Percentiles rank a stretch among this genome's conserved stretches.
phyloP scores from a whole-genome alignment of 1,140 invertebrate species.

The Leguminivora glycinivorella region DNA sequence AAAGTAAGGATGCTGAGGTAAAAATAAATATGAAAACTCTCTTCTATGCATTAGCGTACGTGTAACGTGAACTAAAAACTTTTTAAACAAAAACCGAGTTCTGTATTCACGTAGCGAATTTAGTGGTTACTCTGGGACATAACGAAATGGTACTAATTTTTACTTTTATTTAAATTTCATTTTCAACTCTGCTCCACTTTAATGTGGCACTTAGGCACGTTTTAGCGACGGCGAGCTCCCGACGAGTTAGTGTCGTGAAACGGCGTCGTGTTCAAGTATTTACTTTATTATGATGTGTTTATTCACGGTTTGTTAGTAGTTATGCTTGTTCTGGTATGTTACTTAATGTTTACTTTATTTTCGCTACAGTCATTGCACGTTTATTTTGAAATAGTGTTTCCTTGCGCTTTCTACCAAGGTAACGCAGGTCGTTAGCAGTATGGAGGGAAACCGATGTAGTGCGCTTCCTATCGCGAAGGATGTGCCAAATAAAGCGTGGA shows the following conservation, averaged over 20 bases:
- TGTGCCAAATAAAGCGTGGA: conserved; percentile 39
- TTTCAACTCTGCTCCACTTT: conserved; percentile 33
- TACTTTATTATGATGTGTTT: conserved; percentile 29
- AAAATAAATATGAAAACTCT: conserved; percentile 14
- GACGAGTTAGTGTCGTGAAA: conserved; percentile 20
- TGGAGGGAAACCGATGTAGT: conserved; percentile 27
- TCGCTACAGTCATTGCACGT: conserved; percentile 2
- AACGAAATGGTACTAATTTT: conserved; percentile 36
- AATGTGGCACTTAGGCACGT: conserved; percentile 25
- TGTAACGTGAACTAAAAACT: conserved; percentile 16
- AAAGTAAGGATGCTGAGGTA: conserved; percentile 31
- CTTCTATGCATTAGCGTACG: conserved; percentile 1
- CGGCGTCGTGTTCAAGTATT: conserved; percentile 7
- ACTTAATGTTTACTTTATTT: conserved; percentile 24
- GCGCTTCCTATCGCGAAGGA: conserved; percentile 42
- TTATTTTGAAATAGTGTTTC: conserved; percentile 1
- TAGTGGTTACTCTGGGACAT: conserved; percentile 45
- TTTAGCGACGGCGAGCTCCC: neutral
- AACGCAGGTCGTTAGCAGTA: neutral
- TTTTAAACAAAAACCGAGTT: conserved; percentile 42
- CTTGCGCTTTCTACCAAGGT: conserved; percentile 23
- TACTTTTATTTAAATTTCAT: conserved; percentile 39
- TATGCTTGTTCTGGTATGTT: conserved; percentile 1
- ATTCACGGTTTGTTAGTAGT: conserved; percentile 15
- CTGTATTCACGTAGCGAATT: conserved; percentile 45